A percentile compares a stretch with the other conserved stretches of the same genome.
Evolutionary conservation across 2,888 invertebrate species (phyloP).

Genomic region (Platerodrilus igneus): DNA sequence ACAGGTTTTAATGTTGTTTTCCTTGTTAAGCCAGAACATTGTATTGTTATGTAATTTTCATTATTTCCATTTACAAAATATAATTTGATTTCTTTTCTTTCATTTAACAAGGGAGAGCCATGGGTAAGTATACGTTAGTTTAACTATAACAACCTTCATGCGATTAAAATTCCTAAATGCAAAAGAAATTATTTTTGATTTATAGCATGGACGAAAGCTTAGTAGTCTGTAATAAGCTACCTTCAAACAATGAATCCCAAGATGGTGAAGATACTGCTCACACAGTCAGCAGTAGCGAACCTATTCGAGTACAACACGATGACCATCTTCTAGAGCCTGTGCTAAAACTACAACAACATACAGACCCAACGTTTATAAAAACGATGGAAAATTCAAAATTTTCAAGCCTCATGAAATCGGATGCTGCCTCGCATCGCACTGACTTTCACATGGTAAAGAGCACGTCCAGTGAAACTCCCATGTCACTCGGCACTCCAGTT

Average conservation of each 20-base stretch:
- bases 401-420: slow-evolving; percentile 40
- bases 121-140: slow-evolving; percentile 52
- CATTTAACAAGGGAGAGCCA: slow-evolving; percentile 56
- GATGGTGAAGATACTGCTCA: no score
- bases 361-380: slow-evolving; percentile 43
- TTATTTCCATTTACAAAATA: no score
- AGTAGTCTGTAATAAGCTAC: slow-evolving; percentile 46
- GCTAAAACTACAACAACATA: slow-evolving; percentile 17
- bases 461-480: slow-evolving; percentile 49
- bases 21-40: no score
- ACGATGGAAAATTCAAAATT: slow-evolving; percentile 48
- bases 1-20: no score
- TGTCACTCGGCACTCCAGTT: slow-evolving; percentile 49
- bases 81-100: slow-evolving; percentile 13
- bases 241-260: slow-evolving; percentile 15
- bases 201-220: slow-evolving; percentile 58
- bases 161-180: no score
- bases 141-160: no score
- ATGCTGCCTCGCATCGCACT: slow-evolving; percentile 28
- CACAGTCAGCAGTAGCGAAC: not conserved
- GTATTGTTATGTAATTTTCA: no score
- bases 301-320: slow-evolving; percentile 26
- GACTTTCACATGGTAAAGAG: slow-evolving; percentile 47
- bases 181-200: no score
- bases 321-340: slow-evolving; percentile 27